Conservation (phyloP, 2,113 vertebrate species). For the Nycticryphes semicollaris region DNA sequence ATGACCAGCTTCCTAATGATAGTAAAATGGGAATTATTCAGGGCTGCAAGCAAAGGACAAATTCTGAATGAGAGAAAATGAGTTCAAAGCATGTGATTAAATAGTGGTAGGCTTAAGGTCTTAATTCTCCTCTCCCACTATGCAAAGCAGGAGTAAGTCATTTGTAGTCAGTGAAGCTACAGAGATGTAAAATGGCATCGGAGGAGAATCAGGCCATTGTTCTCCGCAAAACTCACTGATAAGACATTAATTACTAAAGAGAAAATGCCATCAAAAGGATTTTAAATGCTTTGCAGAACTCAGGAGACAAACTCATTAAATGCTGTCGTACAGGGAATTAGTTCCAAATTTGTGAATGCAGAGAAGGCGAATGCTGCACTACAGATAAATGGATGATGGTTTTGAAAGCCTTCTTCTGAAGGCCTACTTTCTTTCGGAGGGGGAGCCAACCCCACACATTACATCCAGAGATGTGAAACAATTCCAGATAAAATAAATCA, state of each 20-base stretch:
- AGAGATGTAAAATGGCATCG: conserved; percentile 37
- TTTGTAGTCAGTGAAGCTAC: conserved; percentile 31
- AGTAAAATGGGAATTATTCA: background rate
- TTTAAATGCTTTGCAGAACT: conserved; percentile 59
- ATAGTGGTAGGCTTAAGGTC: conserved; percentile 23
- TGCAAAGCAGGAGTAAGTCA: conserved; percentile 26
- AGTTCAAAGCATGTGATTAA: conserved; percentile 44
- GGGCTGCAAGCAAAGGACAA: background rate
- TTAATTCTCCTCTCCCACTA: conserved; percentile 10
- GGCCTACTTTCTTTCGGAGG: background rate
- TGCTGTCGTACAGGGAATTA: conserved; percentile 31
- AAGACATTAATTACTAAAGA: conserved; percentile 65
- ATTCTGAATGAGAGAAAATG: conserved; percentile 28
- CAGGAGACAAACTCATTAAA: conserved; percentile 67
- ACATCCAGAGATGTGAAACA: conserved; percentile 20
- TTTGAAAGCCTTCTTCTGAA: conserved; percentile 30
- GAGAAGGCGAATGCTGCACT: conserved; percentile 5
- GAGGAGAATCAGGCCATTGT: conserved; percentile 61
- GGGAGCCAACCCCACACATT: background rate
- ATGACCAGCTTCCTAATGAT: background rate
- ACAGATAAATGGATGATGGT: background rate
- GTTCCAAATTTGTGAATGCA: conserved; percentile 47
- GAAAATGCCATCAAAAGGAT: conserved; percentile 64
- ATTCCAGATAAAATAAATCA: conserved; percentile 51
- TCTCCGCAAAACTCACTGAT: conserved; percentile 51